Base-by-base conservation (phyloP, 1,140 invertebrate species). In the Physella acuta region DNA sequence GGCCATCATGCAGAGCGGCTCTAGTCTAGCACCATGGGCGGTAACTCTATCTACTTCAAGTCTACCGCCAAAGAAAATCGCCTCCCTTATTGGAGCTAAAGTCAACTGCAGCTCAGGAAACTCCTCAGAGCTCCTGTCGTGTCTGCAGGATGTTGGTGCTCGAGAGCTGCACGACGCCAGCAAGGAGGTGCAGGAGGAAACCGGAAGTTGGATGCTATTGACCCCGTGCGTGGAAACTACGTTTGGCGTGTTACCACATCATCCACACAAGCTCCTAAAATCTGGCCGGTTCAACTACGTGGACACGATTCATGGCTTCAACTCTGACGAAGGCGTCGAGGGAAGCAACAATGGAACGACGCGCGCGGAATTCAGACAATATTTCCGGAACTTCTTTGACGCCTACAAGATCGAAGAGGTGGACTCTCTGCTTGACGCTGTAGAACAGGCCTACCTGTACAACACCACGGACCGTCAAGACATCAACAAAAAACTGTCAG, bases 1-100 rank as follows among this genome's bases (percentile, higher is more conserved):
- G 58, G 71, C 68, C n/a, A 70, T 73, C 49, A 70, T 70, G 62
- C 68, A 73, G 51, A 73, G 71, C 44, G 71, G 71, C 3, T 55
- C 34, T 20, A 65, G 62, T 4, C 58, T 73, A 37, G 51, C 55
- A 1, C 36, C 56, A 0, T 73, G 63, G 62, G 62, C 62, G 0
- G 39, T 44, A 17, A 30, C 34, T 0, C 36, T 44, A 8, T 31
- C 30, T 17, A 33, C 14, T 14, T 24, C 55, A 0, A 33, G 44
- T 14, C 44, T 51, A 1, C 37, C 31, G 20, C 58, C 64, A 5
- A n/a, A 55, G 17, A 52, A 52, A 2, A 26, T 49, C 2, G 39
- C 37, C 44, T 37, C 20, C 3, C 14, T 1, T 20, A n/a, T 72
- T 24, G 71, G 65, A 3, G 44, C 30, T 14, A 33, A 56, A 30